These are phyloP conservation scores for Hirundichthys speculiger DNA, from an alignment of 2,113 vertebrate species.

Conservation along the genomic window DNA sequence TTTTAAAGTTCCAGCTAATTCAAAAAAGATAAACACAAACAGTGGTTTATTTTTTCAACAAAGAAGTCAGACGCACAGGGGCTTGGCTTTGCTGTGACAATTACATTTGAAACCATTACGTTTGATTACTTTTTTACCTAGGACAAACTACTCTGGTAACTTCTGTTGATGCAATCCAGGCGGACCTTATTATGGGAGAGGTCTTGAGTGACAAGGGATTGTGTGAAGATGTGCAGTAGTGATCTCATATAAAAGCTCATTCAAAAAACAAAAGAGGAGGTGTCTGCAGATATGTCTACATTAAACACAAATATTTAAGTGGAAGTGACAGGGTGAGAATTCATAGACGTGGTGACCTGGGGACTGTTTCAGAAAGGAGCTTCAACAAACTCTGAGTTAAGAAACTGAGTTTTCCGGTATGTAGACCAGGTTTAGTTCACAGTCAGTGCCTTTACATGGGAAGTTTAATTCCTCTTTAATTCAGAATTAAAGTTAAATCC, in stretches of 20 bases:
- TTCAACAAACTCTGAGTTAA: too few relatives aligned
- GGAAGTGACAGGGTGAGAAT: slow-evolving; percentile 49
- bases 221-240: slow-evolving; percentile 63
- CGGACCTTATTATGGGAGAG: slow-evolving; percentile 47
- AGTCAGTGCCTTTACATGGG: too few relatives aligned
- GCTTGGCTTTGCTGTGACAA: slow-evolving; percentile 62
- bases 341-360: slow-evolving; percentile 43
- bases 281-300: slow-evolving; percentile 15
- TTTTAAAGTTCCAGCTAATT: slow-evolving; percentile 63
- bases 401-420: too few relatives aligned
- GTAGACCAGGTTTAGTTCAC: too few relatives aligned
- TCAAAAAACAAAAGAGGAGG: slow-evolving; percentile 17
- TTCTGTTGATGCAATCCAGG: slow-evolving; percentile 67
- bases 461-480: too few relatives aligned
- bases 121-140: slow-evolving; percentile 71
- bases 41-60: slow-evolving; percentile 57
- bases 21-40: slow-evolving; percentile 64
- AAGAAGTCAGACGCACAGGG: slow-evolving; percentile 31
- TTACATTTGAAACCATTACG: slow-evolving; percentile 53
- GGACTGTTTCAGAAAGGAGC: too few relatives aligned
- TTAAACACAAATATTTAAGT: slow-evolving; percentile 68
- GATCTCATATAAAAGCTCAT: slow-evolving; percentile 39
- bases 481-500: too few relatives aligned
- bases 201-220: slow-evolving; percentile 56
- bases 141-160: slow-evolving; percentile 47